phyloP scores from a whole-genome alignment of 2,797 vertebrate species.

The Crocodylus rhombifer region DNA sequence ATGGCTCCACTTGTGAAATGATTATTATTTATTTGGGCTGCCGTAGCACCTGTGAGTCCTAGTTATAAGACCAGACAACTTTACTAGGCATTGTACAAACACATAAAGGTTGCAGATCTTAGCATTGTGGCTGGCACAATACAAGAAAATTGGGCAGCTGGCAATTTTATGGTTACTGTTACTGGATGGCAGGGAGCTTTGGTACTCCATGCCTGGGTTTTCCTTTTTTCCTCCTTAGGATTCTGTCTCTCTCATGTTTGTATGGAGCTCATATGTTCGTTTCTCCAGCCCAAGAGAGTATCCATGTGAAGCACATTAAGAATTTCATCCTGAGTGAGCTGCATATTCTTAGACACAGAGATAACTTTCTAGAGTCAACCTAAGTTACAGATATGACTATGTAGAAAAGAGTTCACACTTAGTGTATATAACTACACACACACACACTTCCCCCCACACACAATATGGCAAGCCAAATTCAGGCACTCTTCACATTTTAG shows the following conservation, averaged over 20 bases:
- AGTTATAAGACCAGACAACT: neutral
- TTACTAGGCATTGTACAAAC: neutral
- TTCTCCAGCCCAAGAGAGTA: neutral
- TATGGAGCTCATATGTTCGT: neutral
- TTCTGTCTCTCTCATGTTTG: neutral
- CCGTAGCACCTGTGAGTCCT: neutral
- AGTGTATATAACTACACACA: neutral
- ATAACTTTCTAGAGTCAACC: neutral
- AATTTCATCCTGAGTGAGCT: neutral
- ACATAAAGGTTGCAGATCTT: neutral
- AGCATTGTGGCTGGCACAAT: neutral
- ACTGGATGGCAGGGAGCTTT: neutral
- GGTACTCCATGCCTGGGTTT: neutral
- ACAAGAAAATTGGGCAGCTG: neutral
- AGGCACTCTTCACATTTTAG: conserved; percentile 28
- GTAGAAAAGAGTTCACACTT: neutral
- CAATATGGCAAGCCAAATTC: neutral
- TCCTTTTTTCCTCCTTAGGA: neutral
- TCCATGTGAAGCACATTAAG: neutral
- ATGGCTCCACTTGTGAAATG: neutral
- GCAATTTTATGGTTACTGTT: neutral
- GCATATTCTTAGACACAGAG: neutral
- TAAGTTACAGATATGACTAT: neutral
- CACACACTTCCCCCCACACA: neutral
- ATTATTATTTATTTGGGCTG: neutral